Evolutionary conservation across 2,888 invertebrate species (phyloP), one percentile per base, ranked within the genome.

Genomic region (Ectemnius cavifrons): DNA sequence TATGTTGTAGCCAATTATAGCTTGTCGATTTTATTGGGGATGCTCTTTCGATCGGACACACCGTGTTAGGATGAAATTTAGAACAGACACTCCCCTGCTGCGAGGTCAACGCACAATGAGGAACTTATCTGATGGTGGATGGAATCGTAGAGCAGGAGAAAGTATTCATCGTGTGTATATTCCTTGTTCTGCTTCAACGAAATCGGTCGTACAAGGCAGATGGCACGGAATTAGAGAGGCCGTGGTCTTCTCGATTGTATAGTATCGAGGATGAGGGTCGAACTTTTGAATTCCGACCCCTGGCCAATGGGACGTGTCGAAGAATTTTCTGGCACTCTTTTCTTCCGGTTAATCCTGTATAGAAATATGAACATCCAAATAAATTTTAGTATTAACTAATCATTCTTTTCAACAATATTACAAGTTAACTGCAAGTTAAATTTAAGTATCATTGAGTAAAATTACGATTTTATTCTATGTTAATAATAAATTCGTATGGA

Each of bases 1-100:
- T 78, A 79, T 79, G 78, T 76, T 49, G 18, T n/a, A 45, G 5
- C 18, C 64, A 79, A 79, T 79, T 78, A 71, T 8, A 14, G 28
- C 23, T 28, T 18, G 58, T 52, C 27, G 16, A 60, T 13, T 63
- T 56, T 67, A 46, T 16, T 4, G 56, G 59, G 63, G 47, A 61
- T 60, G 69, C 37, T 45, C 37, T 27, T 4, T 16, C 62, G 52
- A 45, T 60, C 57, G 2, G 20, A 20, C 2, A 20, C 2, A n/a
- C n/a, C n/a, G n/a, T 20, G 20, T 20, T 20, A 45, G 20, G 49
- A 60, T 66, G 63, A 74, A 74, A 74, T 76, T 76, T 71, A 67
- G 60, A 68, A 61, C 57, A 49, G 63, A 61, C 16, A 56, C 28
- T n/a, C 58, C 58, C 14, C 18, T 2, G 6, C 20, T 11, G 45